These are phyloP conservation scores for Apamea anceps DNA, from an alignment of 2,888 invertebrate genomes.

Conservation along the genomic window DNA sequence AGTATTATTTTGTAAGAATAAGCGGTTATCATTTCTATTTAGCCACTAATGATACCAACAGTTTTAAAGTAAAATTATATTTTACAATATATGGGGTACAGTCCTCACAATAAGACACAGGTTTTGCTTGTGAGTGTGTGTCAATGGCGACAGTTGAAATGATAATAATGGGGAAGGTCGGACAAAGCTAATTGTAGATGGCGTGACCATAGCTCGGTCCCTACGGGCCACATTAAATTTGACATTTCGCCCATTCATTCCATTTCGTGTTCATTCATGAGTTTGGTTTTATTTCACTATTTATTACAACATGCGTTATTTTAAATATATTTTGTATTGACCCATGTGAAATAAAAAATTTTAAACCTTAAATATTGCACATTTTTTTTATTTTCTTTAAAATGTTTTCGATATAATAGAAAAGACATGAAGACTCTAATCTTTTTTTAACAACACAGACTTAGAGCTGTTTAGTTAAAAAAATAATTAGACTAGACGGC, in stretches of 20 bases:
- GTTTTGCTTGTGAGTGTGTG: background rate
- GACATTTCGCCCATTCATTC: background rate
- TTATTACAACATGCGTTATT: background rate
- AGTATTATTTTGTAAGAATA: background rate
- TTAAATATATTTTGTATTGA: background rate
- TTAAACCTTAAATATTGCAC: too few relatives aligned
- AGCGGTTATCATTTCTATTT: background rate
- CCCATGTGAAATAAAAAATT: too few relatives aligned
- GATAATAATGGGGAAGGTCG: background rate
- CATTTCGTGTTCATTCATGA: background rate
- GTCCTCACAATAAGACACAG: constrained; percentile 2
- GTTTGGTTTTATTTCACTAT: background rate
- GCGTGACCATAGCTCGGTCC: background rate
- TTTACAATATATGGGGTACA: constrained; percentile 33
- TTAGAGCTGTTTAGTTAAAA: background rate
- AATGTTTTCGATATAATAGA: background rate
- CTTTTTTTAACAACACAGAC: too few relatives aligned
- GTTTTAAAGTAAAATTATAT: constrained; percentile 22
- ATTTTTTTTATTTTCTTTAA: background rate
- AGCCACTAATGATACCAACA: constrained; percentile 33
- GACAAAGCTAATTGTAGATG: background rate
- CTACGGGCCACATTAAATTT: background rate
- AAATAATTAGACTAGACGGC: too few relatives aligned
- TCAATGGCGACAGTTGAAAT: background rate
- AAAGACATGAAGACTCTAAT: too few relatives aligned